Conservation (phyloP, 2,888 invertebrate species). For the Corbicula japonica region DNA sequence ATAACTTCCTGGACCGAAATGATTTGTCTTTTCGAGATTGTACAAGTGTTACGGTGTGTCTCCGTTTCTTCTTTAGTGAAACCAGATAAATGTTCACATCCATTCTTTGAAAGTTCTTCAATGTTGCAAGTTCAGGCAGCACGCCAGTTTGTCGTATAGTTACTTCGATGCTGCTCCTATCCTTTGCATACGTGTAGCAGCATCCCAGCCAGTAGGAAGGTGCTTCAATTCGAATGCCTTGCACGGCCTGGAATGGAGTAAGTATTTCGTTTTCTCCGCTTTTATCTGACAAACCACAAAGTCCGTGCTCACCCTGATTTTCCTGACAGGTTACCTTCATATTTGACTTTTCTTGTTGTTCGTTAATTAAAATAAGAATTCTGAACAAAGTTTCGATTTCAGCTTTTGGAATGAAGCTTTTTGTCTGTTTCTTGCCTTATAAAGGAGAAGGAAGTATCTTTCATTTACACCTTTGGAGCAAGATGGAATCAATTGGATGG, state of each 20-base stretch:
- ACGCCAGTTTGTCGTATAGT: slow-evolving; percentile 17
- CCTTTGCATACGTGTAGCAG: neutral
- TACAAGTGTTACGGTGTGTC: slow-evolving; percentile 1
- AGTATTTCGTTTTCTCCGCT: too few relatives aligned
- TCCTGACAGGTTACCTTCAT: too few relatives aligned
- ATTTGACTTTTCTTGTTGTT: too few relatives aligned
- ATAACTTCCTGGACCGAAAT: slow-evolving; percentile 5
- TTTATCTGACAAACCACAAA: too few relatives aligned
- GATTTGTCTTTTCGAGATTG: slow-evolving; percentile 11
- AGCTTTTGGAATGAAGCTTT: too few relatives aligned
- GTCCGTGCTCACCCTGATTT: too few relatives aligned
- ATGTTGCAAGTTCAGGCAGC: neutral
- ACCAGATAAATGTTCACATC: neutral
- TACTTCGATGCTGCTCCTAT: neutral
- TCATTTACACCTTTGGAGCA: too few relatives aligned
- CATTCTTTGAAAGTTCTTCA: neutral
- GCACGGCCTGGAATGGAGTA: slow-evolving; percentile 19
- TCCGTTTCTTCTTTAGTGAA: neutral
- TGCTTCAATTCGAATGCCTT: neutral
- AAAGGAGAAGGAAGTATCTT: too few relatives aligned
- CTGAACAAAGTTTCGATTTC: too few relatives aligned
- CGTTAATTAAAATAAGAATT: too few relatives aligned
- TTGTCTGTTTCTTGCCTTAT: too few relatives aligned
- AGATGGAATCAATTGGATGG: too few relatives aligned
- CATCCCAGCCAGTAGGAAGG: slow-evolving; percentile 29